Percentiles rank a stretch among this genome's conserved stretches.
These are phyloP conservation scores for Leptobrachium leishanense DNA, from an alignment of 2,113 vertebrate genomes.

Conservation along the genomic window DNA sequence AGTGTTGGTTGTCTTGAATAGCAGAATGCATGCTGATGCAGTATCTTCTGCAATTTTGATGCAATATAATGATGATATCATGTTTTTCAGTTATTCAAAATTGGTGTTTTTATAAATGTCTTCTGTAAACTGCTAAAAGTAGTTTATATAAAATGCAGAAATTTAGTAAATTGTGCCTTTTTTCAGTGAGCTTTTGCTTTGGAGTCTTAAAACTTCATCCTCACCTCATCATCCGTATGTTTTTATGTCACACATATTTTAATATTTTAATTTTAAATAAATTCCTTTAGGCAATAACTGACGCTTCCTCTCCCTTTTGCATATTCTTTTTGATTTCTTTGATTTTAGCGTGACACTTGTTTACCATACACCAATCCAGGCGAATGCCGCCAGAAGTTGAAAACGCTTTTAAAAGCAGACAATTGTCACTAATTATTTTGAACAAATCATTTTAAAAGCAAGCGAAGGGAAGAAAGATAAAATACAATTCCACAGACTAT, in stretches of 20 bases:
- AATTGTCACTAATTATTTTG: slow-evolving; percentile 41
- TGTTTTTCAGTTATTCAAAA: too few relatives aligned
- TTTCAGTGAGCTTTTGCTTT: background rate
- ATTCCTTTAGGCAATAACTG: slow-evolving; percentile 11
- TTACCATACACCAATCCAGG: slow-evolving; percentile 7
- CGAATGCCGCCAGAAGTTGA: background rate
- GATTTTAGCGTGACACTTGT: slow-evolving; percentile 20
- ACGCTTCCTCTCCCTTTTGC: background rate
- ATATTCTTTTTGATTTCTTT: slow-evolving; percentile 11
- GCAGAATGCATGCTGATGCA: too few relatives aligned
- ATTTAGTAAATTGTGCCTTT: background rate
- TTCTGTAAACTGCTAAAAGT: too few relatives aligned
- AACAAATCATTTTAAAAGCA: slow-evolving; percentile 40
- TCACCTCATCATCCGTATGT: slow-evolving; percentile 19
- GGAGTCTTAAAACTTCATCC: slow-evolving; percentile 2
- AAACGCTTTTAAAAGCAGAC: slow-evolving; percentile 14
- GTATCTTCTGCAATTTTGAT: too few relatives aligned
- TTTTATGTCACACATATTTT: slow-evolving; percentile 25
- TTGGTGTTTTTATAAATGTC: too few relatives aligned
- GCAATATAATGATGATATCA: too few relatives aligned
- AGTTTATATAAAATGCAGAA: too few relatives aligned
- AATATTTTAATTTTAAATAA: slow-evolving; percentile 5
- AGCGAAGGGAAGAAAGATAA: slow-evolving; percentile 20
- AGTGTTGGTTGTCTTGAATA: too few relatives aligned
- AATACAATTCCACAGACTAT: slow-evolving; percentile 18